phyloP scores from a whole-genome alignment of 2,113 vertebrate genomes.

The Theristicus caerulescens region DNA sequence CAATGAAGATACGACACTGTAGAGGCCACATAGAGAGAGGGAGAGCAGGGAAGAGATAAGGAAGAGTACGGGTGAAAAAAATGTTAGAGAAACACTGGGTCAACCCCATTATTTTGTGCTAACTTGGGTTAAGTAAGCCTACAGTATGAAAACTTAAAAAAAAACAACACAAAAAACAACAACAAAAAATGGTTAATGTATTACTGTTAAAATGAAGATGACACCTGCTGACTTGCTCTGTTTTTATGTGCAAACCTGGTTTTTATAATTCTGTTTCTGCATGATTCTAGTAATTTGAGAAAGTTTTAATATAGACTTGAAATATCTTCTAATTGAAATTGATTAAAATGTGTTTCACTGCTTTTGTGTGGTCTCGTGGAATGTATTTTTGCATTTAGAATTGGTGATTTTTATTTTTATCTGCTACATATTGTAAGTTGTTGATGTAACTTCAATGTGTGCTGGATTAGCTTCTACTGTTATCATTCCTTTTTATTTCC shows the following conservation, averaged over 20 bases:
- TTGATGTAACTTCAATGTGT: slow-evolving; percentile 36
- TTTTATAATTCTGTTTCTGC: not conserved
- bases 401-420: not conserved
- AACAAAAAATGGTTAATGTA: not conserved
- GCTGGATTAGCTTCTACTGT: slow-evolving; percentile 34
- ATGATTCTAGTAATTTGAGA: not conserved
- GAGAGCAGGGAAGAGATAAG: slow-evolving; percentile 18
- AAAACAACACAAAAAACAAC: not conserved
- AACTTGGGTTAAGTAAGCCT: slow-evolving; percentile 1
- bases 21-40: not conserved
- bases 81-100: not conserved
- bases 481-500: slow-evolving; percentile 65
- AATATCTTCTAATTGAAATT: not conserved
- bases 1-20: slow-evolving; percentile 43
- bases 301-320: not conserved
- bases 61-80: not conserved
- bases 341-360: not conserved
- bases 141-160: not conserved
- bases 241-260: not conserved
- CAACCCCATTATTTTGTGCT: slow-evolving; percentile 5
- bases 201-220: slow-evolving; percentile 6
- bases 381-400: not conserved
- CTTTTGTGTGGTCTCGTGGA: not conserved
- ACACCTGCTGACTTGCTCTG: not conserved
- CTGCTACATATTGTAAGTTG: not conserved